Evolutionary conservation across 1,140 invertebrate species (phyloP).

Genomic region (Odontomachus brunneus): DNA sequence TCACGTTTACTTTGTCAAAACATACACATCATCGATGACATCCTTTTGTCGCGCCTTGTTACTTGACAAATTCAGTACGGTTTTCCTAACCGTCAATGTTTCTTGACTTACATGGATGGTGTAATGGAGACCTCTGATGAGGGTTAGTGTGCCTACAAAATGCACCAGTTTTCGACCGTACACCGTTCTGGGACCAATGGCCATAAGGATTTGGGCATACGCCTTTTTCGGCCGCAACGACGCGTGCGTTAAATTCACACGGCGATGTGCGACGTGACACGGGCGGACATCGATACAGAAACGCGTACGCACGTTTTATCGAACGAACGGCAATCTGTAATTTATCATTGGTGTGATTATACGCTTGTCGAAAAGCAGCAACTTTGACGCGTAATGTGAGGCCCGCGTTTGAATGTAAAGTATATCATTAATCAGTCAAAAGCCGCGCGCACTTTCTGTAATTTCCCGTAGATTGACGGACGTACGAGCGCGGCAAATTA

Average conservation of each 20-base stretch:
- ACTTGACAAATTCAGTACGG: no score
- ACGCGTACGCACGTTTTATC: conserved; percentile 25
- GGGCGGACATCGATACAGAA: neutral
- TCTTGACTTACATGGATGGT: no score
- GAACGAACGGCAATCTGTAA: conserved; percentile 41
- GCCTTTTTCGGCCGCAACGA: no score
- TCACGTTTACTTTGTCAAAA: no score
- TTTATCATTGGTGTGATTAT: conserved; percentile 54
- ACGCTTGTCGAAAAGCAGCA: conserved; percentile 39
- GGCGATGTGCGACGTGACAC: conserved; percentile 23
- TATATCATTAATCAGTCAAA: conserved; percentile 54
- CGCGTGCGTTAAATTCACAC: conserved; percentile 15
- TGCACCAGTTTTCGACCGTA: no score
- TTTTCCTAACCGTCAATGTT: no score
- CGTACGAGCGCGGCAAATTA: conserved; percentile 11
- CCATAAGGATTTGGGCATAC: no score
- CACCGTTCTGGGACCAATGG: no score
- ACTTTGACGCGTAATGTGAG: conserved; percentile 48
- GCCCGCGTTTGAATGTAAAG: neutral
- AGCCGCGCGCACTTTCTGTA: neutral
- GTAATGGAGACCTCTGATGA: no score
- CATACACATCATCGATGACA: no score
- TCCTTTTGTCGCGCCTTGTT: no score
- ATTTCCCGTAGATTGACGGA: conserved; percentile 3
- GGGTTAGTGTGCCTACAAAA: no score